Conservation (phyloP, 2,797 vertebrate genomes). For the Octomys mimax region DNA sequence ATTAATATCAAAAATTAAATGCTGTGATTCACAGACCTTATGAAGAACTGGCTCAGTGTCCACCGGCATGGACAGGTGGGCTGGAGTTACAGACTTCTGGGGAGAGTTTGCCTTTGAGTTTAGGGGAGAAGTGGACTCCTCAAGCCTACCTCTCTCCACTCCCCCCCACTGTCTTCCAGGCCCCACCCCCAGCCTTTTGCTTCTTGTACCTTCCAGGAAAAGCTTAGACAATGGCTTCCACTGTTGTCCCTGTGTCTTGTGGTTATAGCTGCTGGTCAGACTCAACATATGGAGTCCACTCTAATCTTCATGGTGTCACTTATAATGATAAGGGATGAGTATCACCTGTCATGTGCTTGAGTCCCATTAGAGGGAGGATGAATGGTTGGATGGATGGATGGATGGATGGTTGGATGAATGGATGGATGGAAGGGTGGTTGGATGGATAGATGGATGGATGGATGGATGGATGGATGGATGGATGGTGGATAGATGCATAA, state of each 20-base stretch:
- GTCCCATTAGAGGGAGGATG: background rate
- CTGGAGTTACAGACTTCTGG: background rate
- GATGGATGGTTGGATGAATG: no score
- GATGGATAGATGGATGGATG: no score
- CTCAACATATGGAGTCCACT: background rate
- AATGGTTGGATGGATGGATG: no score
- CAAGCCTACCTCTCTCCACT: no score
- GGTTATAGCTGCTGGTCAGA: background rate
- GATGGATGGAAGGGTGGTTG: no score
- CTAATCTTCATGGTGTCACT: background rate
- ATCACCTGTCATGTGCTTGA: background rate
- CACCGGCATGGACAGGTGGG: fast-evolving
- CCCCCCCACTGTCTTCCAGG: background rate
- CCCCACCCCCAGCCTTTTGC: fast-evolving
- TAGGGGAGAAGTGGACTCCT: background rate
- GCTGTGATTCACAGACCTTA: background rate
- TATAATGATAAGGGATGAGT: background rate
- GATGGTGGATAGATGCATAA: background rate
- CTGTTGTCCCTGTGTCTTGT: background rate
- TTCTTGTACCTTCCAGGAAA: background rate
- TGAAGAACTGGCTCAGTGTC: fast-evolving
- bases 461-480: background rate
- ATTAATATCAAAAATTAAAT: background rate
- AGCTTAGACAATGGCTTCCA: background rate
- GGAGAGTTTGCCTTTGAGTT: background rate